phyloP scores from a whole-genome alignment of 2,888 invertebrate species.

The Lepidocyrtoides sp. region DNA sequence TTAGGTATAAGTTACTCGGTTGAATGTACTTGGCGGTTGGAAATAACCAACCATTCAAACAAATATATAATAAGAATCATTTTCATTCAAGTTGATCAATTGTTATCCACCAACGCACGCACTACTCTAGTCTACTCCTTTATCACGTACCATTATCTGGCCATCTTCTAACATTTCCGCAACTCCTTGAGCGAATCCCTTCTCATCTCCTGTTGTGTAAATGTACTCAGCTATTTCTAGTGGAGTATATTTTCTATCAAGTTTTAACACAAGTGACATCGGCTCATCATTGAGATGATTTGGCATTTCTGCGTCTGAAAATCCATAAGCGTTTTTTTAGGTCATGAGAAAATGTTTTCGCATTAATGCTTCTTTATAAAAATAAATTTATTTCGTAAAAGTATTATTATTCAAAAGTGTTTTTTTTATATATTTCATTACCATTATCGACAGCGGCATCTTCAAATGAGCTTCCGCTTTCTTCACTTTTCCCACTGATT shows the following conservation, averaged over 20 bases:
- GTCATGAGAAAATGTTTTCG: no score
- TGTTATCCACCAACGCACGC: no score
- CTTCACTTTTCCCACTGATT: no score
- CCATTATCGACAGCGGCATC: background rate
- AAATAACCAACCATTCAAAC: background rate
- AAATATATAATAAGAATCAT: background rate
- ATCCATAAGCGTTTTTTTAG: background rate
- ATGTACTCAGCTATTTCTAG: conserved; percentile 3
- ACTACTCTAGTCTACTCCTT: no score
- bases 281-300: no score
- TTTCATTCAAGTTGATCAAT: background rate
- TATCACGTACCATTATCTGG: conserved; percentile 29
- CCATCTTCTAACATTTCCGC: conserved; percentile 36
- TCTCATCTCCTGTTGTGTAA: background rate
- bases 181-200: conserved; percentile 15
- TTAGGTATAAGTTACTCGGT: no score
- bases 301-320: no score
- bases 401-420: no score
- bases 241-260: conserved; percentile 8
- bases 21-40: no score
- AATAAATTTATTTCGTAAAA: no score
- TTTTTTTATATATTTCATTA: background rate
- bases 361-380: no score
- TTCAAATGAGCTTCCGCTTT: no score
- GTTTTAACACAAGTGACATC: background rate